phyloP scores from a whole-genome alignment of 2,888 invertebrate genomes.

The Elegia similella region DNA sequence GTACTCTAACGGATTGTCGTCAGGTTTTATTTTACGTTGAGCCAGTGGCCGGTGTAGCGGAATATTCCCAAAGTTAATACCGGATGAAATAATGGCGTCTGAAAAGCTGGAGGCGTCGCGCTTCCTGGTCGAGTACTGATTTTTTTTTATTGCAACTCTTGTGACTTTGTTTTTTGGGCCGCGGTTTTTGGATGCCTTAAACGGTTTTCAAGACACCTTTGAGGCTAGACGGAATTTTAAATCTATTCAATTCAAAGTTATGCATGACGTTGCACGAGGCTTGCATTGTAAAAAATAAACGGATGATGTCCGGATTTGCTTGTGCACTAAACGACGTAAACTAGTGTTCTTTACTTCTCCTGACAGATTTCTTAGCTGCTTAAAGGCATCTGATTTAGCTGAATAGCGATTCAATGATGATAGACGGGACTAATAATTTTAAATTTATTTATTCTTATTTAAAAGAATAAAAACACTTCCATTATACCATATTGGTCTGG shows the following conservation, averaged over 20 bases:
- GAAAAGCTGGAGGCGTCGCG: slow-evolving; percentile 61
- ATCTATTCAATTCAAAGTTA: slow-evolving; percentile 15
- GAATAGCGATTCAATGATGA: no score
- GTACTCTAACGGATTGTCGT: slow-evolving; percentile 44
- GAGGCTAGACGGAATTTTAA: slow-evolving; percentile 45
- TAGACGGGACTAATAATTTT: no score
- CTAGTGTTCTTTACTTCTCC: no score
- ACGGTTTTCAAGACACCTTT: slow-evolving; percentile 39
- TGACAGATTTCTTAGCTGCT: no score
- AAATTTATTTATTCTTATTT: no score
- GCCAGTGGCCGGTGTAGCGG: slow-evolving; percentile 36
- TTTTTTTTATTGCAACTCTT: slow-evolving; percentile 52
- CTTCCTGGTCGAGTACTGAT: slow-evolving; percentile 50
- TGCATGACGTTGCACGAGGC: slow-evolving; percentile 4
- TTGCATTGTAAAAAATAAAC: background rate
- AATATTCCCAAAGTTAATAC: slow-evolving; percentile 50
- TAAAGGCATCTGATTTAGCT: no score
- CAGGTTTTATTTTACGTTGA: slow-evolving; percentile 46
- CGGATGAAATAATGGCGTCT: slow-evolving; percentile 64
- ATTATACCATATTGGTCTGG: no score
- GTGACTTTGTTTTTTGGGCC: slow-evolving; percentile 44
- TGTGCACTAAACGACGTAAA: background rate
- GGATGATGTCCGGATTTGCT: background rate
- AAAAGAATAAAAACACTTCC: no score
- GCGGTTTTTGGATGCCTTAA: slow-evolving; percentile 33